Conservation (phyloP, 1,140 invertebrate genomes). For the Oreohelix idahoensis region DNA sequence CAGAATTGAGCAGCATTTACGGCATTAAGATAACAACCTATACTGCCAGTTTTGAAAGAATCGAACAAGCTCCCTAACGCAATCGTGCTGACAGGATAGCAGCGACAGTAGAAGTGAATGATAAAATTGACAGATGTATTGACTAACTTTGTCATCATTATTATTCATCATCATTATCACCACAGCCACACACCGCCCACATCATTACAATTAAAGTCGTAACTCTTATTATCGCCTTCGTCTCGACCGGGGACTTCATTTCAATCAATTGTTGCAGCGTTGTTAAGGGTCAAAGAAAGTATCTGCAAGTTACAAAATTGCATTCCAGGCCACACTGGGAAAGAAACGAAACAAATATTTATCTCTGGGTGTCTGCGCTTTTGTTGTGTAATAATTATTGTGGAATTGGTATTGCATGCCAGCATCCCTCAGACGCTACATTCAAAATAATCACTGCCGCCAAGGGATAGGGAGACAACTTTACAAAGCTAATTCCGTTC, state of each 20-base stretch:
- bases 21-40: neutral
- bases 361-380: neutral
- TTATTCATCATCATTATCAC: neutral
- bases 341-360: conserved; percentile 15
- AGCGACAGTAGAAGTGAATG: neutral
- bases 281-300: neutral
- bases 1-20: neutral
- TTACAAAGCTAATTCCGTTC: conserved; percentile 18
- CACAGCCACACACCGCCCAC: neutral
- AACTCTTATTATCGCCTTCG: neutral
- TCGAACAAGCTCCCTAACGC: neutral
- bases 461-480: neutral
- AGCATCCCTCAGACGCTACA: neutral
- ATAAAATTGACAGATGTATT: neutral
- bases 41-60: too few species aligned
- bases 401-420: neutral
- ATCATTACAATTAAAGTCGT: neutral
- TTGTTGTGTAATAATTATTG: neutral
- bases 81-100: neutral
- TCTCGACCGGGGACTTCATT: neutral
- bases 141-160: neutral
- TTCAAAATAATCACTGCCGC: neutral
- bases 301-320: neutral
- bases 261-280: neutral
- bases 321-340: neutral